Percentiles rank a stretch among this genome's conserved stretches.
These are phyloP conservation scores for Darevskia nairensis DNA, from an alignment of 2,797 vertebrate genomes.

Conservation along the genomic window DNA sequence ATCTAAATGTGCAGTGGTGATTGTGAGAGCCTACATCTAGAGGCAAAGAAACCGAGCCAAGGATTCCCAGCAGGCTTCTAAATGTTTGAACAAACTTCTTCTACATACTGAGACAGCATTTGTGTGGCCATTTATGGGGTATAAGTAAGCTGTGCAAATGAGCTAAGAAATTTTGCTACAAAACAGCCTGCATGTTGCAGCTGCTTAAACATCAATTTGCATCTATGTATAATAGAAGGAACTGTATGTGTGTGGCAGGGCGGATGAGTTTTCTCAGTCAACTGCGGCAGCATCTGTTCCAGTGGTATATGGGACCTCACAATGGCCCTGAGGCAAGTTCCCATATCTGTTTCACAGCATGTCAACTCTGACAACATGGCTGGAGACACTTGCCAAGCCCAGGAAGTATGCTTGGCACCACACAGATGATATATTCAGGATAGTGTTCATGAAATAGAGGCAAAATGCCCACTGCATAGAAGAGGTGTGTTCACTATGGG, in stretches of 20 bases:
- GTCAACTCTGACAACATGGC: background rate
- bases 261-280: background rate
- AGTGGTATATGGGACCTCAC: background rate
- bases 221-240: background rate
- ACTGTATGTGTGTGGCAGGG: background rate
- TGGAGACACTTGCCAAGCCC: background rate
- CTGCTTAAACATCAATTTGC: background rate
- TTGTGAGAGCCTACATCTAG: background rate
- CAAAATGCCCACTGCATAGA: background rate
- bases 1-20: background rate
- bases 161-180: background rate
- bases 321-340: background rate
- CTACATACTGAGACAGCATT: conserved; percentile 30
- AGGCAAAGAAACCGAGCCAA: background rate
- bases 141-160: background rate
- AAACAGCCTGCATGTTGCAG: background rate
- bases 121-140: conserved; percentile 4
- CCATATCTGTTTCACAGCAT: background rate
- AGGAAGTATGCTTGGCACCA: background rate
- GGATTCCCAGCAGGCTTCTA: background rate
- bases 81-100: background rate
- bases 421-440: accelerated
- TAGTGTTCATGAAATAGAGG: background rate
- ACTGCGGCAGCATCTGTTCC: background rate
- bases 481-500: accelerated